These are phyloP conservation scores for Erynnis tages DNA, from an alignment of 2,888 invertebrate species.

Conservation along the genomic window DNA sequence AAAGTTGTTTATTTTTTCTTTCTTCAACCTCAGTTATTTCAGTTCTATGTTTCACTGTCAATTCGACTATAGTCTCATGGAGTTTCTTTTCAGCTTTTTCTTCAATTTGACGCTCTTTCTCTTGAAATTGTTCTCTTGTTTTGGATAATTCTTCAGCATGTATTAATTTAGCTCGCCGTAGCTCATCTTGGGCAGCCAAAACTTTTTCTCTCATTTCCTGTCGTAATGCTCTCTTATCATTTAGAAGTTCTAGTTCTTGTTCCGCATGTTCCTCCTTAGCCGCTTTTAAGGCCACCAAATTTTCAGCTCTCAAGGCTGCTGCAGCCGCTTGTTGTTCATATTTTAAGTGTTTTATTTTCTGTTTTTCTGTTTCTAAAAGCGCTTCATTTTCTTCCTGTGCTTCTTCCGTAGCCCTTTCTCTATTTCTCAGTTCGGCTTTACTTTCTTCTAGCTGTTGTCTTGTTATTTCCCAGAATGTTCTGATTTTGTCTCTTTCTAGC, in stretches of 20 bases:
- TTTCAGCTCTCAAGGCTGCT: constrained; percentile 92
- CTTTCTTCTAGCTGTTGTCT: constrained; percentile 93
- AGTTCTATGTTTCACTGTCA: constrained; percentile 87
- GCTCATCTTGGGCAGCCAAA: constrained; percentile 86
- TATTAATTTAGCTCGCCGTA: constrained; percentile 85
- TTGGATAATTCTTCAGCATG: constrained; percentile 89
- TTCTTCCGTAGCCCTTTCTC: constrained; percentile 92
- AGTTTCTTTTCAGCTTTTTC: constrained; percentile 88
- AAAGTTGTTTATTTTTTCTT: constrained; percentile 93
- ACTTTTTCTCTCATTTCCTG: constrained; percentile 86
- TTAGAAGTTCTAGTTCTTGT: constrained; percentile 88
- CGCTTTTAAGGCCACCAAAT: constrained; percentile 89
- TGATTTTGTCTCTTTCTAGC: constrained; percentile 95
- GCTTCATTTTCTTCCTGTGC: constrained; percentile 92
- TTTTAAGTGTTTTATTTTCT: constrained; percentile 95
- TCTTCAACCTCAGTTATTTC: constrained; percentile 95
- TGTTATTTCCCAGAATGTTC: constrained; percentile 98
- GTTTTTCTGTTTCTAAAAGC: constrained; percentile 93
- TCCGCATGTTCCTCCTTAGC: constrained; percentile 91
- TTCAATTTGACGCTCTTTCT: constrained; percentile 75
- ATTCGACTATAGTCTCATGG: constrained; percentile 85
- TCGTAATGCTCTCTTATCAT: constrained; percentile 86
- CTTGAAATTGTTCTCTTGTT: constrained; percentile 74
- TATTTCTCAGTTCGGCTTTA: constrained; percentile 84
- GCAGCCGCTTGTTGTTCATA: constrained; percentile 94